phyloP scores from a whole-genome alignment of 2,797 vertebrate genomes.

The Nothura maculosa region DNA sequence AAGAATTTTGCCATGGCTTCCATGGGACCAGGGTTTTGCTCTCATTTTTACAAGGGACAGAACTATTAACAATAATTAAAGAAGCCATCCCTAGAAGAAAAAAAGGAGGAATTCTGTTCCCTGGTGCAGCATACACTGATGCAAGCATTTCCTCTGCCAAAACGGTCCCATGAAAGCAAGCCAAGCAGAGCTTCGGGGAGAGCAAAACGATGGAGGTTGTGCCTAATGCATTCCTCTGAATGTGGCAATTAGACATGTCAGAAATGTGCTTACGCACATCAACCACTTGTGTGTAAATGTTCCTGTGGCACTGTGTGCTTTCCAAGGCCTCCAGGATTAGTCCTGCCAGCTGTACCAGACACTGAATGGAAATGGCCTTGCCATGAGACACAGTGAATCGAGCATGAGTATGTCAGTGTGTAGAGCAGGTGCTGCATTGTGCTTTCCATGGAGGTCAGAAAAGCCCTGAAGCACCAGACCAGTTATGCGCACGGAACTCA shows the following conservation, averaged over 20 bases:
- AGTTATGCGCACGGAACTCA: not conserved
- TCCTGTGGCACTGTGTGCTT: not conserved
- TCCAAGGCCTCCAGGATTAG: not conserved
- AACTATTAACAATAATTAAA: not conserved
- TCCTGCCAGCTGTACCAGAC: fast-evolving
- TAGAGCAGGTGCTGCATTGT: not conserved
- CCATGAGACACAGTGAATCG: not conserved
- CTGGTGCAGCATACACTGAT: not conserved
- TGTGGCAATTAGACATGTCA: not conserved
- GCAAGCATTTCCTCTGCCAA: not conserved
- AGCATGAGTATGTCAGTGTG: not conserved
- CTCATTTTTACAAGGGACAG: not conserved
- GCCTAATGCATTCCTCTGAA: not conserved
- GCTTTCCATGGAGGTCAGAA: not conserved
- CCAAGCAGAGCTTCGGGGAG: not conserved
- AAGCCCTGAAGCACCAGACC: not conserved
- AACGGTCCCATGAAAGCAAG: not conserved
- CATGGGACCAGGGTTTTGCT: not conserved
- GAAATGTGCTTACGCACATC: not conserved
- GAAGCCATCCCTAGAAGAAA: not conserved
- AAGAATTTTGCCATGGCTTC: not conserved
- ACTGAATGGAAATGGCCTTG: not conserved
- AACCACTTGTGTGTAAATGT: not conserved
- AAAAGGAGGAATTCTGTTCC: not conserved
- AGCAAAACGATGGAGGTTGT: fast-evolving